Base-by-base conservation (phyloP, 2,888 invertebrate genomes). In the Epinotia ramella region DNA sequence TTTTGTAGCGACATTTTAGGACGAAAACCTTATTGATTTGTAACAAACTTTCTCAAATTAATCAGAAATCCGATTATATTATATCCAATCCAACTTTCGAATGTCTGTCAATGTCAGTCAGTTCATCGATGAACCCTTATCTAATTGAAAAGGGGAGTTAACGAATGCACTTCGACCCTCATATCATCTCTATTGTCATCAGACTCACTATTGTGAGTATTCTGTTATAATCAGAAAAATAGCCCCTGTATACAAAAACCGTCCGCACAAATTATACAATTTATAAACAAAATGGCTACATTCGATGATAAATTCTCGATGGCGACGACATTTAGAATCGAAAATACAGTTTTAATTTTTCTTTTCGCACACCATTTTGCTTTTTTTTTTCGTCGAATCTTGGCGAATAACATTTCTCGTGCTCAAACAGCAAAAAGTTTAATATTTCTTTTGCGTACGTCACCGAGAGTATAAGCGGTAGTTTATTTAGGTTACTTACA, bases 11-110 rank as follows among this genome's bases (percentile, higher is more conserved):
- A 46, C 12, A 13, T 46, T 46, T 46, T 16, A 49, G 16, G 13
- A 4, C 16, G 49, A 49, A 49, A 49, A 16, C 49, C 1, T 16
- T 16, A 16, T 49, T 49, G 49, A 49, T 5, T 5, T 12, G 49
- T 16, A 49, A 49, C 16, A 16, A 13, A n/a, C 16, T 16, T 49
- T 3, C 18, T 16, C 20, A 59, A 44, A 44, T 40, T 59, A 68
- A 68, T 24, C 46, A 49, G 7, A 9, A 33, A 28, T 46, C 49
- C 13, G 60, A 56, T 73, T 72, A 20, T 20, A 20, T 20, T 20
- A 46, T 46, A 59, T 60, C 12, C 49, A 46, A 65, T 65, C 65
- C 68, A 68, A 67, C 40, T 68, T n/a, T 68, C 68, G 44, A 44
- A 28, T 18, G 56, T 40, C 59, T 59, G 68, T 46, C 68, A 59